A percentile compares a stretch with the other conserved stretches of the same genome.
phyloP scores from a whole-genome alignment of 1,140 invertebrate species.

The Choristoneura fumiferana region DNA sequence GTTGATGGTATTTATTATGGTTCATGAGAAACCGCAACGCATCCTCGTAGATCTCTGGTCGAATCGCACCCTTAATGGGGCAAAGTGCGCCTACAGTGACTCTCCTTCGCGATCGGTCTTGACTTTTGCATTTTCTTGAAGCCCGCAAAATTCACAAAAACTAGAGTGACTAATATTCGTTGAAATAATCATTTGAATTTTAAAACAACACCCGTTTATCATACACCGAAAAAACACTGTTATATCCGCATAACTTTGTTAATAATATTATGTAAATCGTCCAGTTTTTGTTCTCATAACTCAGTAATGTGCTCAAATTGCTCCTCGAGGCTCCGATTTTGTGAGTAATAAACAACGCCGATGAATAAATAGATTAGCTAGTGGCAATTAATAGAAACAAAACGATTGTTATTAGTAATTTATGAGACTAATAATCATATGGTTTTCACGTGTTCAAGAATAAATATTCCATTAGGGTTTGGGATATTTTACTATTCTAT shows the following conservation, averaged over 20 bases:
- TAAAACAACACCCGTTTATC: not conserved
- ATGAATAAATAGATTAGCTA: conserved; percentile 37
- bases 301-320: conserved; percentile 29
- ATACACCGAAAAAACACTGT: conserved; percentile 3
- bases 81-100: no score
- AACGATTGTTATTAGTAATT: conserved; percentile 40
- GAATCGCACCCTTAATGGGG: no score
- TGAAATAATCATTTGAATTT: conserved; percentile 27
- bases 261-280: conserved; percentile 25
- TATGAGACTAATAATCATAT: conserved; percentile 46
- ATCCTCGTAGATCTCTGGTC: no score
- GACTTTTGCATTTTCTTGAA: no score
- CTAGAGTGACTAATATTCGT: no score
- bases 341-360: conserved; percentile 33
- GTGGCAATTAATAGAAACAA: conserved; percentile 34
- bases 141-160: no score
- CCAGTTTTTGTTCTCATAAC: conserved; percentile 29
- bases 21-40: no score
- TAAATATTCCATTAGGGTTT: not conserved
- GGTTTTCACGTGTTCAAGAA: conserved; percentile 20
- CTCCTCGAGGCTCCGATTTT: conserved; percentile 24
- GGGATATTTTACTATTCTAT: not conserved
- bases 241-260: conserved; percentile 11
- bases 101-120: no score
- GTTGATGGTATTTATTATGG: no score